Evolutionary conservation across 2,113 vertebrate species (phyloP), one percentile per base, ranked within the genome.

Genomic region (Atherinomorus stipes): DNA sequence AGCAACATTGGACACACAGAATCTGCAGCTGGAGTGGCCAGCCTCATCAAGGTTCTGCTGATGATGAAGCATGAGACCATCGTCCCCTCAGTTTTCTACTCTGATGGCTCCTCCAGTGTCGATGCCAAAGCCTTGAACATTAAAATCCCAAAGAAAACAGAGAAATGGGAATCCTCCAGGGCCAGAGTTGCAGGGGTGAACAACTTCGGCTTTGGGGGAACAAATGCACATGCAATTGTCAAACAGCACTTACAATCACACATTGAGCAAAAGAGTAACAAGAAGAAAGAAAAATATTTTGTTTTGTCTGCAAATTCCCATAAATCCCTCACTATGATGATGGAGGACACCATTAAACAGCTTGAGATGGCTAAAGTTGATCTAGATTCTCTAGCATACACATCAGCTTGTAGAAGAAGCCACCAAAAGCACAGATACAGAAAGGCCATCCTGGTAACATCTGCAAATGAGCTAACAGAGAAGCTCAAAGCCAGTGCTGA

Each of bases 121-220:
- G 78, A 96, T 62, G 42, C 85, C 28, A 86, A 94, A 67, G 85
- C 85, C 18, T 70, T 95, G 47, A 95, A 95, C 45, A 70, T 96
- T 26, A 90, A 71, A 10, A 60, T 96, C 65, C 94, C 93, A 10
- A 89, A 80, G 2, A 21, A 45, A 38, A 77, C 87, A 23, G 94
- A 95, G 68, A 93, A 88, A 59, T 97, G 96, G 95, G 88, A 93
- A 78, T 54, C 83, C 11, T 70, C 66, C 0, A 0, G 22, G 18
- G 90, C 83, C 49, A 93, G 94, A 86, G 80, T 92, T 65, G 95
- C 95, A 71, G 95, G 95, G 47, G 80, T 97, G 19, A 97, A 95
- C 74, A 95, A 92, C 84, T 96, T 96, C 93, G 95, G 95, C 2
- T 96, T 96, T 92, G 95, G 95, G 31, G 95, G 95, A 64, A 96